Percentiles rank a stretch among this genome's conserved stretches.
These are phyloP conservation scores for Bugula neritina DNA, from an alignment of 2,888 invertebrate species.

Conservation along the genomic window DNA sequence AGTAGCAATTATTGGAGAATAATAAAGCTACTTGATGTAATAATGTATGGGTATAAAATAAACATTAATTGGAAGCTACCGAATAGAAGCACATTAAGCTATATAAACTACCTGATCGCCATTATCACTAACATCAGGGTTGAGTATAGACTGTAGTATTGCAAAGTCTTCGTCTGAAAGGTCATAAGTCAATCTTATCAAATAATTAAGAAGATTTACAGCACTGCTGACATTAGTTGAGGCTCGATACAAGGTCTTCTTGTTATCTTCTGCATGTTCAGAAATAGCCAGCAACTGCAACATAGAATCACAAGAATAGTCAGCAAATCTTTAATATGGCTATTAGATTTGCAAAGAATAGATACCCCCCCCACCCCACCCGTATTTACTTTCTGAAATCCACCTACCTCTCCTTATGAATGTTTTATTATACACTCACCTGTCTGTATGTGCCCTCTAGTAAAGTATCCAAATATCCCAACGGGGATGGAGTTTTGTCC, in stretches of 20 bases:
- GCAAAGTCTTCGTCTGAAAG: slow-evolving; percentile 50
- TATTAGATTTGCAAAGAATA: too few species aligned
- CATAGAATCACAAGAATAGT: neutral
- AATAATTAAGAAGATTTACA: slow-evolving; percentile 50
- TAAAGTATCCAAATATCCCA: slow-evolving; percentile 67
- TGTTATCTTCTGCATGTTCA: slow-evolving; percentile 48
- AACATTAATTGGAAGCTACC: too few species aligned
- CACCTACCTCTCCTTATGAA: too few species aligned
- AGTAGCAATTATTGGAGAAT: too few species aligned
- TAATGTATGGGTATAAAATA: too few species aligned
- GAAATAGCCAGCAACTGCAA: slow-evolving; percentile 42
- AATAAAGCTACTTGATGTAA: too few species aligned
- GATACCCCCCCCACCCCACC: too few species aligned
- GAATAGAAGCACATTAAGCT: neutral
- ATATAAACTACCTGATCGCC: slow-evolving; percentile 46
- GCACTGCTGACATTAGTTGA: slow-evolving; percentile 51
- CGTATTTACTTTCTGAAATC: too few species aligned
- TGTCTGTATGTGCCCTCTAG: slow-evolving; percentile 67
- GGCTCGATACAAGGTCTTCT: slow-evolving; percentile 44
- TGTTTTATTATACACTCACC: too few species aligned
- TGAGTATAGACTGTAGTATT: slow-evolving; percentile 51
- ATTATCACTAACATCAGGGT: slow-evolving; percentile 48
- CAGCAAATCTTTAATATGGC: too few species aligned
- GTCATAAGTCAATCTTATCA: slow-evolving; percentile 52
- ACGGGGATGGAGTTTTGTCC: slow-evolving; percentile 69